These are phyloP conservation scores for Gasteruption jaculator DNA, from an alignment of 2,888 invertebrate species.

Conservation along the genomic window DNA sequence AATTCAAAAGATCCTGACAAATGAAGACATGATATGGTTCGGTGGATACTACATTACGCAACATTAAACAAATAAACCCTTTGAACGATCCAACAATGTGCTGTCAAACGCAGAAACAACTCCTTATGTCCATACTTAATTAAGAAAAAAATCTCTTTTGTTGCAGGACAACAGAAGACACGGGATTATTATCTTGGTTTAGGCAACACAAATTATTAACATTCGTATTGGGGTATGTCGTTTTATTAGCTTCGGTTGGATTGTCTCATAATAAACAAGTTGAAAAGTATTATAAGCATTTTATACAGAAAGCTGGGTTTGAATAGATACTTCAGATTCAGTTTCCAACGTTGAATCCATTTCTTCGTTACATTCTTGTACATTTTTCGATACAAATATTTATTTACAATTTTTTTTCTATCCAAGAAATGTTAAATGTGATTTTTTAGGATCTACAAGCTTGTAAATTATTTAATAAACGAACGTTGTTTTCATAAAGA, in stretches of 20 bases:
- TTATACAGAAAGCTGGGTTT: constrained; percentile 47
- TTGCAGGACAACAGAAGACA: constrained; percentile 33
- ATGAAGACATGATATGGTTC: too few relatives aligned
- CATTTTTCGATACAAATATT: too few relatives aligned
- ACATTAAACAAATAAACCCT: too few relatives aligned
- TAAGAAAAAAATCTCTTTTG: constrained; percentile 8
- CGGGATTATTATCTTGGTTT: constrained; percentile 55
- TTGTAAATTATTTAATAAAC: neutral
- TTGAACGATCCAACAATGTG: too few relatives aligned
- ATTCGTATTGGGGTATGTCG: constrained; percentile 61
- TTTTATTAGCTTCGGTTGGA: constrained; percentile 63
- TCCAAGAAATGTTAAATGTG: constrained; percentile 1
- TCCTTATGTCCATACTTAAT: neutral
- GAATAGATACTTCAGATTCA: constrained; percentile 28
- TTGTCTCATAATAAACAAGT: constrained; percentile 62
- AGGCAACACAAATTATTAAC: constrained; percentile 60
- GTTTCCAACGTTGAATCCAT: too few relatives aligned
- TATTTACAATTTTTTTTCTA: constrained; percentile 1
- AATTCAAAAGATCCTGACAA: too few relatives aligned
- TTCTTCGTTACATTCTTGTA: too few relatives aligned
- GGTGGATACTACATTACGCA: too few relatives aligned
- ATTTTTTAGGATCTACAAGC: neutral
- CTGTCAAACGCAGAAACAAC: constrained; percentile 2
- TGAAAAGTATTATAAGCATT: constrained; percentile 60
- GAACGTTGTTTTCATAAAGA: too few relatives aligned